Evolutionary conservation across 2,888 invertebrate genomes (phyloP).

Genomic region (Pseudococcus longispinus): DNA sequence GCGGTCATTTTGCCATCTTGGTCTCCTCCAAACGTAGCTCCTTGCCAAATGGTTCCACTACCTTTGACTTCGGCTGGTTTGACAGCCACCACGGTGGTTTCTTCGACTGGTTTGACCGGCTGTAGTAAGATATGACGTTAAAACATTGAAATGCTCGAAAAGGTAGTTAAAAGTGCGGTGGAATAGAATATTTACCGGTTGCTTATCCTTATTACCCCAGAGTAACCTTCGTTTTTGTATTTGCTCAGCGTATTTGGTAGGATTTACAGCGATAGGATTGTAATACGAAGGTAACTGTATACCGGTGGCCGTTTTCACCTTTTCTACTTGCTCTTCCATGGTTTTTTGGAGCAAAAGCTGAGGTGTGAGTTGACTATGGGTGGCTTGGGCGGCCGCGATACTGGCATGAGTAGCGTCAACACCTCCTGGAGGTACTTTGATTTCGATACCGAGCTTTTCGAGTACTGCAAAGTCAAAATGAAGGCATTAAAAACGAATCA

Average conservation of each 20-base stretch:
- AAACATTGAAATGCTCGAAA: neutral
- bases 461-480: slow-evolving; percentile 58
- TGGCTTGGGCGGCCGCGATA: neutral
- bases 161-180: neutral
- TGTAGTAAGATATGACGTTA: neutral
- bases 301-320: slow-evolving; percentile 63
- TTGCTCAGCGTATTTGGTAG: slow-evolving; percentile 84
- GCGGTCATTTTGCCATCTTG: slow-evolving; percentile 89
- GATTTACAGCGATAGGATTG: slow-evolving; percentile 77
- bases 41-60: slow-evolving; percentile 70
- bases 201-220: slow-evolving; percentile 70
- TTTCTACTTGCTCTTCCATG: slow-evolving; percentile 63
- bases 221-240: slow-evolving; percentile 90
- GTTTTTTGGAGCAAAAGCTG: slow-evolving; percentile 67
- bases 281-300: slow-evolving; percentile 73
- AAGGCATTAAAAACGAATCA: no score
- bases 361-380: slow-evolving; percentile 64
- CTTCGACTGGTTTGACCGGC: neutral
- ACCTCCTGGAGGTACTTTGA: slow-evolving; percentile 59
- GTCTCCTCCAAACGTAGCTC: slow-evolving; percentile 87
- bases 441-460: slow-evolving; percentile 61
- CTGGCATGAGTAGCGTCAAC: neutral
- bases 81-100: slow-evolving; percentile 3
- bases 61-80: slow-evolving; percentile 46
- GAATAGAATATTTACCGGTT: slow-evolving; percentile 1